Evolutionary conservation across 2,797 vertebrate genomes (phyloP), one percentile per base, ranked within the genome.

Genomic region (Apogon hyalosoma): DNA sequence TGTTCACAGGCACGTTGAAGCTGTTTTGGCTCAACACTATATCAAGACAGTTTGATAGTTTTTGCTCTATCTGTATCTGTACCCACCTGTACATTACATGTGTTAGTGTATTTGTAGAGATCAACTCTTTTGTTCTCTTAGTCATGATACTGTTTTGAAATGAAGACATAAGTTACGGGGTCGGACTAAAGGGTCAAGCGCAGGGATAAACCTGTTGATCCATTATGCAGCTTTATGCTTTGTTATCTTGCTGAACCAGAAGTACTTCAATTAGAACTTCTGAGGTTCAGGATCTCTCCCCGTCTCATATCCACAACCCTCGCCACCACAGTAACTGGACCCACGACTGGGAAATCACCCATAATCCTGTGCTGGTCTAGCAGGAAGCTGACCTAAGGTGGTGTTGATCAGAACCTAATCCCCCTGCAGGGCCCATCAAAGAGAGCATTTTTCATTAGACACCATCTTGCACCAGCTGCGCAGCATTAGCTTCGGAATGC

Each of bases 321-420:
- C 1, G 13, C 63, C 64, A 57, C 66, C 43, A 46, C 36, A 57
- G 78, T 87, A 88, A 88, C 86, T 75, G 71, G 83, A 88, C 84
- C 73, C 76, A 69, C 33, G 13, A 65, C 75, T 47, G 77, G 74
- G 51, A 88, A 90, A 88, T 84, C 51, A 45, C 84, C 79, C 76
- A 58, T 93, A 93, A 93, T 92, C 85, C 84, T 52, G 59, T 77
- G 74, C 88, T 82, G 87, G 77, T 85, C 77, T 78, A 82, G 83
- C 87, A 87, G 87, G 90, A 92, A 92, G 87, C 83, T 62, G 71
- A 86, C 77, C 73, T 71, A 90, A 90, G 87, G 89, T 92, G 90
- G 86, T 92, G 91, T 92, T 90, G 91, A 94, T 93, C 92, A 93
- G 85, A 87, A 85, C 77, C 72, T 92, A 91, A 93, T 93, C 90